Evolutionary conservation across 1,140 invertebrate species (phyloP), one percentile per base, ranked within the genome.

Genomic region (Macrostomum lignano): DNA sequence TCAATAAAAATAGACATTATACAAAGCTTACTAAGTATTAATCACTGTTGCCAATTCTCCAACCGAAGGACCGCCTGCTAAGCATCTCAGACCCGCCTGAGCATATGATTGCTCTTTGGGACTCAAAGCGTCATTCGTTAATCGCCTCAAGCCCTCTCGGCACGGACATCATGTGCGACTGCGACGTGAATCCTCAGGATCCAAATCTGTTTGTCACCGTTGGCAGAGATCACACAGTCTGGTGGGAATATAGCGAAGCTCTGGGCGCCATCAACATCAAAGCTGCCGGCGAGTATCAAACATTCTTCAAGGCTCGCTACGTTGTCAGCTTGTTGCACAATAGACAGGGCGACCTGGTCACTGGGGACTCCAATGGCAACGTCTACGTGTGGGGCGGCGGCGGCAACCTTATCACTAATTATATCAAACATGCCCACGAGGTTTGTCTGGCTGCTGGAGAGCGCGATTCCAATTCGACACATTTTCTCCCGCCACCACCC

Each of bases 351-450:
- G 74, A 82, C 46, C 70, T 86, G 1, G 71, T 88, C 2, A 84
- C 77, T 0, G 82, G 78, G 1, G 79, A 86, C 44, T 79, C 76
- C 1, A 81, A 73, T 59, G 79, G 79, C 28, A 79, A 73, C 46
- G 65, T 86, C 22, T 70, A 73, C 14, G 64, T 81, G 24, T 86
- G 78, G 77, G 68, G 65, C 3, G 29, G 43, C 65, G 67, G 67
- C 13, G 65, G 65, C 5, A 71, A 70, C 42, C 66, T 62, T 17
- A 65, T 72, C 31, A 47, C 57, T 0, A 64, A 65, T 41, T 44
- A 65, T 17, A 52, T 72, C 2, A 63, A 69, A 40, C 70, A 70
- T 45, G 69, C 74, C 3, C 78, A 84, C 52, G 73, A 78, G 42
- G 77, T 77, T 28, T 28, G 9, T 7, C 7, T 15, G 15, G 9